Conservation (phyloP, 1,140 invertebrate genomes). For the Bradynema listronoti region DNA sequence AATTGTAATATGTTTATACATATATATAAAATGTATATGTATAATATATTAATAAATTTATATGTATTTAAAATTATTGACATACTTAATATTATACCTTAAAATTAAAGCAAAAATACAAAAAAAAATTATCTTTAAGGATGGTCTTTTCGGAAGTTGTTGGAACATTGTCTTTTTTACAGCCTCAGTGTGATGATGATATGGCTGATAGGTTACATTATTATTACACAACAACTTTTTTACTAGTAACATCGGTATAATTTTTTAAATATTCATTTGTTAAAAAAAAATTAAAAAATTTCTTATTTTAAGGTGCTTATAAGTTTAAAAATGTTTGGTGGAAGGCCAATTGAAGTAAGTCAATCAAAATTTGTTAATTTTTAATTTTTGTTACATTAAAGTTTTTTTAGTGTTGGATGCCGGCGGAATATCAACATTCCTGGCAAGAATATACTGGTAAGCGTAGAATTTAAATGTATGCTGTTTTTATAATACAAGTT, state of each 20-base stretch:
- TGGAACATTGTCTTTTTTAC: constrained; percentile 47
- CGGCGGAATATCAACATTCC: constrained; percentile 52
- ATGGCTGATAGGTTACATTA: constrained; percentile 53
- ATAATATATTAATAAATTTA: too few species aligned
- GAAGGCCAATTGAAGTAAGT: constrained; percentile 40
- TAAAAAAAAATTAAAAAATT: constrained; percentile 20
- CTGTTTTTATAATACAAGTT: background rate
- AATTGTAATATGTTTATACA: too few species aligned
- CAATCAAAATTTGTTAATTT: constrained; percentile 1
- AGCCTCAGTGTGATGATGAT: constrained; percentile 51
- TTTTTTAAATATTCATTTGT: constrained; percentile 3
- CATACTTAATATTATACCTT: too few species aligned
- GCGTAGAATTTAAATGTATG: background rate
- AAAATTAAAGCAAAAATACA: too few species aligned
- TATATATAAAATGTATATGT: too few species aligned
- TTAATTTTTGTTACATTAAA: background rate
- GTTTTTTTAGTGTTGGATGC: constrained; percentile 49
- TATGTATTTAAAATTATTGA: too few species aligned
- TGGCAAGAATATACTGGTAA: constrained; percentile 55
- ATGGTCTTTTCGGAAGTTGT: constrained; percentile 58
- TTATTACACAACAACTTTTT: constrained; percentile 54
- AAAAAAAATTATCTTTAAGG: too few species aligned
- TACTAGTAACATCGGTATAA: constrained; percentile 51
- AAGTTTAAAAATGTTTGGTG: constrained; percentile 56
- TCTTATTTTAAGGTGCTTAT: constrained; percentile 46